Conservation (phyloP, 1,140 invertebrate genomes). For the Penaeus japonicus region DNA sequence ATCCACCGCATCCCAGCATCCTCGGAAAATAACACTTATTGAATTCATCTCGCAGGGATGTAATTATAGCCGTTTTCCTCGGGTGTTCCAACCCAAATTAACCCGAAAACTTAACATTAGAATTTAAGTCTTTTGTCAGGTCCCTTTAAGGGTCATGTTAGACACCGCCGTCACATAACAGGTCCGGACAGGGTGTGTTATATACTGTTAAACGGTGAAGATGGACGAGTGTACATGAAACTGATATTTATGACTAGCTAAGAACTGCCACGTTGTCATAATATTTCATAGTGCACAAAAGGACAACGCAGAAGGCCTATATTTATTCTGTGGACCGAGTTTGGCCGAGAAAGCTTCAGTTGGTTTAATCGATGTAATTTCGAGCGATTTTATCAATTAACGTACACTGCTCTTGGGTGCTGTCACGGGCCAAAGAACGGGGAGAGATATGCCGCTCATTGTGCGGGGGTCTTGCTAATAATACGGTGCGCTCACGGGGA, state of each 20-base stretch:
- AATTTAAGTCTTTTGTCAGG: neutral
- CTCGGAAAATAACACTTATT: too few species aligned
- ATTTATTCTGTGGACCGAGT: too few species aligned
- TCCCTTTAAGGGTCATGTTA: constrained; percentile 3
- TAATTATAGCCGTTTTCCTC: too few species aligned
- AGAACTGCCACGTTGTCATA: constrained; percentile 17
- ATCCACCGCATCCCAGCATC: too few species aligned
- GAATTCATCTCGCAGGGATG: too few species aligned
- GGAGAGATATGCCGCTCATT: neutral
- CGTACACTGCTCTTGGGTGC: neutral
- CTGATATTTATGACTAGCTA: constrained; percentile 7
- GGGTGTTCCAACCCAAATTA: too few species aligned
- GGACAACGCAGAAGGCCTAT: neutral
- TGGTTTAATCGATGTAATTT: constrained; percentile 27
- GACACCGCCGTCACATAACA: neutral
- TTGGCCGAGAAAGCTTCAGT: neutral
- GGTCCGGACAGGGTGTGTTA: constrained; percentile 25
- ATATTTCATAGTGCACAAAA: constrained; percentile 28
- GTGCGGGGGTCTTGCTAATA: neutral
- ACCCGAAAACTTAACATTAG: too few species aligned
- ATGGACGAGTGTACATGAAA: constrained; percentile 3
- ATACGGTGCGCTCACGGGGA: neutral
- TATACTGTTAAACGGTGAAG: constrained; percentile 21
- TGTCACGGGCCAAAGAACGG: neutral
- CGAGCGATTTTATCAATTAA: constrained; percentile 22